These are phyloP conservation scores for Xyliphius kryptos DNA, from an alignment of 2,113 vertebrate species.

Conservation along the genomic window DNA sequence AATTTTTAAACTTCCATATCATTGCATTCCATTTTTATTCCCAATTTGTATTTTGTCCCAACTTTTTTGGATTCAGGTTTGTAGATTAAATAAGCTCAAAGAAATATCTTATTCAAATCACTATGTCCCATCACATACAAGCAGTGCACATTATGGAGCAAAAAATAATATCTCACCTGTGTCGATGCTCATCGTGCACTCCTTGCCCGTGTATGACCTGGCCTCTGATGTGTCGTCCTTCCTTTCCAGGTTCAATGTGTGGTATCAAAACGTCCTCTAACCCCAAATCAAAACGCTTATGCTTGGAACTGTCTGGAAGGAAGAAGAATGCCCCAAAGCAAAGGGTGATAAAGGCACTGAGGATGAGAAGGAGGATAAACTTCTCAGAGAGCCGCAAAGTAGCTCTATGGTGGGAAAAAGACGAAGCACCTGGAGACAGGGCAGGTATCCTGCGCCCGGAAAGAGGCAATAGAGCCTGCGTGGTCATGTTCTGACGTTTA, in stretches of 20 bases:
- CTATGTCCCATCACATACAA: too few relatives aligned
- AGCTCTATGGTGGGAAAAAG: conserved; percentile 89
- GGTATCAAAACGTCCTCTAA: conserved; percentile 95
- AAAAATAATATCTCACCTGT: conserved; percentile 69
- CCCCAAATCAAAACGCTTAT: conserved; percentile 95
- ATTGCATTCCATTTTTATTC: too few relatives aligned
- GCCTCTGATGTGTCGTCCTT: conserved; percentile 71
- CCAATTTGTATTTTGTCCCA: too few relatives aligned
- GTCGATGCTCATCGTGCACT: conserved; percentile 81
- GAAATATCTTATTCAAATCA: too few relatives aligned
- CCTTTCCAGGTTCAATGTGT: conserved; percentile 84
- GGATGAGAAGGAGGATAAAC: conserved; percentile 97
- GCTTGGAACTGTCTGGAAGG: conserved; percentile 95
- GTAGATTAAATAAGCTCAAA: too few relatives aligned
- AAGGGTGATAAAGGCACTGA: conserved; percentile 99
- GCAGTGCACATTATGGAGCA: too few relatives aligned
- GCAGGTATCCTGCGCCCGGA: conserved; percentile 90
- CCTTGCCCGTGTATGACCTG: conserved; percentile 86
- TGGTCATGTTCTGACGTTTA: conserved; percentile 72
- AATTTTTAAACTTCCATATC: too few relatives aligned
- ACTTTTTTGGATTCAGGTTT: too few relatives aligned
- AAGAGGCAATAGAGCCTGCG: conserved; percentile 87
- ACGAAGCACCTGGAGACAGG: conserved; percentile 78
- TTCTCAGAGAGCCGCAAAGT: conserved; percentile 95
- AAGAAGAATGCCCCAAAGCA: conserved; percentile 99